These are phyloP conservation scores for Mesochorus sp. DNA, from an alignment of 2,888 invertebrate species.

Conservation along the genomic window DNA sequence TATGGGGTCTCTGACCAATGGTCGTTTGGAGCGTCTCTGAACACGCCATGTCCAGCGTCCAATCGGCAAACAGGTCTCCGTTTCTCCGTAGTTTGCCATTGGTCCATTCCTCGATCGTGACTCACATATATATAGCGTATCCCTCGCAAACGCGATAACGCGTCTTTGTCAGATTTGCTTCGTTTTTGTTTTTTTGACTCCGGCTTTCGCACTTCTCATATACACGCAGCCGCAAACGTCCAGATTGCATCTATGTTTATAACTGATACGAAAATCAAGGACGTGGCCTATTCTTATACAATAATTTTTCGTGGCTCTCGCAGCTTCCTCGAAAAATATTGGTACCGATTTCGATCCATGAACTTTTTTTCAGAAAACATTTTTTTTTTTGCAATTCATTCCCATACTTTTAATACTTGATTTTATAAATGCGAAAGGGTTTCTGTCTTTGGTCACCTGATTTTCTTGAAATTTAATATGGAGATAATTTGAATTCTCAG, in stretches of 20 bases:
- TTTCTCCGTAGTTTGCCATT: constrained; percentile 65
- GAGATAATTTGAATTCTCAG: too few species aligned
- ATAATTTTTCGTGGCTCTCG: background rate
- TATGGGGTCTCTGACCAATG: constrained; percentile 61
- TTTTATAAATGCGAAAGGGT: too few species aligned
- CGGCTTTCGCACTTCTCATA: constrained; percentile 25
- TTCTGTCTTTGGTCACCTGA: too few species aligned
- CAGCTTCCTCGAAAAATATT: too few species aligned
- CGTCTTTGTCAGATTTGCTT: constrained; percentile 46
- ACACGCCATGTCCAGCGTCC: constrained; percentile 67
- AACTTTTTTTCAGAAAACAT: too few species aligned
- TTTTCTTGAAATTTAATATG: too few species aligned
- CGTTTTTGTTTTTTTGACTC: constrained; percentile 12
- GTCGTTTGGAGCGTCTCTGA: constrained; percentile 60
- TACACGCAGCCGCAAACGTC: background rate
- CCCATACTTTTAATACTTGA: too few species aligned
- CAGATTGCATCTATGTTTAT: constrained; percentile 21
- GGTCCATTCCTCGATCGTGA: constrained; percentile 71
- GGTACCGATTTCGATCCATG: too few species aligned
- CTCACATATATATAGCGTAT: constrained; percentile 63
- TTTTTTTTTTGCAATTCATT: too few species aligned
- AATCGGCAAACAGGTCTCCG: constrained; percentile 68
- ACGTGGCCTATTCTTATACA: background rate
- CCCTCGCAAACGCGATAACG: constrained; percentile 53
- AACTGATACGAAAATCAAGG: constrained; percentile 1